Evolutionary conservation across 2,888 invertebrate genomes (phyloP), one percentile per base, ranked within the genome.

Genomic region (Rhogogaster chlorosoma): DNA sequence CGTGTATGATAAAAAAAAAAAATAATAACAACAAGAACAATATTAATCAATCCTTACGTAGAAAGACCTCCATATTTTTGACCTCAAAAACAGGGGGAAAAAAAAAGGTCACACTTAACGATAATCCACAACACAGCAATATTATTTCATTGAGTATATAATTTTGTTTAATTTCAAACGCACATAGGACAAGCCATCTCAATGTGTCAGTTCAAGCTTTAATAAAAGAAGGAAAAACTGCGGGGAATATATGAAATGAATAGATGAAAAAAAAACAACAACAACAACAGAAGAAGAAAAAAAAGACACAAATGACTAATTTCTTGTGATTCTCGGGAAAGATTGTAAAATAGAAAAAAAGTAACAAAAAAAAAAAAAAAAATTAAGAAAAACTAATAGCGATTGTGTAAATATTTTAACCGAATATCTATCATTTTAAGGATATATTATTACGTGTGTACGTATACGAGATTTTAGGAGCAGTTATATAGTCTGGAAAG

Each of bases 31-130:
- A 49, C 12, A 75, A 22, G 2, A 75, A 49, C 45, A 75, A 26
- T 49, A 22, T 12, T 42, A 18, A 49, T 29, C 15, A 75, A 45
- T 75, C 26, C 75, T 75, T 75, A 75, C 75, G 45, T 49, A 49
- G 15, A 29, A 29, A 29, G 12, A 75, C 18, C 75, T 75, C 75
- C 75, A 75, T 75, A 26, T 29, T 26, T 38, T 22, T 64, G 70
- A 1, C 26, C 42, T 1, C 12, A 29, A 75, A 42, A 10, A 26
- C 0, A 49, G 49, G 26, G 0, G 29, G 15, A 49, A 15, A 22
- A 49, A 75, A 49, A 29, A 26, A 29, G 4, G 6, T 2, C 10
- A 7, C 42, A 45, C 22, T 75, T 22, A 49, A 75, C 5, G 2
- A 49, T 36, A 70, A 29, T 36, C 4, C 18, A 70, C 26, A 64